These are phyloP conservation scores for Neostethus bicornis DNA, from an alignment of 2,797 vertebrate genomes.

Conservation along the genomic window DNA sequence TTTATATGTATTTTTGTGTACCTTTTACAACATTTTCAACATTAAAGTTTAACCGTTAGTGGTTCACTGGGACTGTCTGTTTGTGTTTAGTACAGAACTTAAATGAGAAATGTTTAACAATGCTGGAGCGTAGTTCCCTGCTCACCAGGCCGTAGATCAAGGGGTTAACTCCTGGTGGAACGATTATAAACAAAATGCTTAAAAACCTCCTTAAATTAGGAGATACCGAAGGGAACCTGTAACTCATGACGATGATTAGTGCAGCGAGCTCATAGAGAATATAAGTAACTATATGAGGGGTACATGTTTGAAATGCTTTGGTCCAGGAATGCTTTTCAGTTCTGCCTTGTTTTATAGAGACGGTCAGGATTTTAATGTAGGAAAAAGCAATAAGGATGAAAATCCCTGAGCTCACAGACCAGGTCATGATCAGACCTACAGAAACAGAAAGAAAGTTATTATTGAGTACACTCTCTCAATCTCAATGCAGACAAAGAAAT, in stretches of 20 bases:
- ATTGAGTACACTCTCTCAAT: too few species aligned
- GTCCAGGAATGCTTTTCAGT: slow-evolving; percentile 4
- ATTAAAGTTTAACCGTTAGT: too few species aligned
- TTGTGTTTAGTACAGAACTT: too few species aligned
- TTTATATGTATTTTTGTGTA: too few species aligned
- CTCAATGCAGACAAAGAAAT: neutral
- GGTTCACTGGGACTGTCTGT: too few species aligned
- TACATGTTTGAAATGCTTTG: slow-evolving; percentile 63
- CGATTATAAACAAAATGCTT: slow-evolving; percentile 40
- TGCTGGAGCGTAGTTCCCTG: slow-evolving; percentile 48
- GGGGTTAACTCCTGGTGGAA: slow-evolving; percentile 55
- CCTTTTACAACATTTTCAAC: too few species aligned
- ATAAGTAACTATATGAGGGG: slow-evolving; percentile 55
- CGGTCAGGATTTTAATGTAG: slow-evolving; percentile 59
- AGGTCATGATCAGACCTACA: slow-evolving; percentile 11
- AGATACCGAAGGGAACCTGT: slow-evolving; percentile 37
- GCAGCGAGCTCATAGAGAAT: slow-evolving; percentile 41
- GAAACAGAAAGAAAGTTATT: too few species aligned
- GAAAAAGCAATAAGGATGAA: slow-evolving; percentile 65
- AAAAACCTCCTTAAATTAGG: slow-evolving; percentile 53
- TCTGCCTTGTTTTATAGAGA: slow-evolving; percentile 22
- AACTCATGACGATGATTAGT: too few species aligned
- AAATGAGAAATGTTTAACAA: slow-evolving; percentile 40
- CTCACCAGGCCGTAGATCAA: slow-evolving; percentile 61
- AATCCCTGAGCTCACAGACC: slow-evolving; percentile 38